Evolutionary conservation across 2,113 vertebrate species (phyloP).

Genomic region (Spea bombifrons): DNA sequence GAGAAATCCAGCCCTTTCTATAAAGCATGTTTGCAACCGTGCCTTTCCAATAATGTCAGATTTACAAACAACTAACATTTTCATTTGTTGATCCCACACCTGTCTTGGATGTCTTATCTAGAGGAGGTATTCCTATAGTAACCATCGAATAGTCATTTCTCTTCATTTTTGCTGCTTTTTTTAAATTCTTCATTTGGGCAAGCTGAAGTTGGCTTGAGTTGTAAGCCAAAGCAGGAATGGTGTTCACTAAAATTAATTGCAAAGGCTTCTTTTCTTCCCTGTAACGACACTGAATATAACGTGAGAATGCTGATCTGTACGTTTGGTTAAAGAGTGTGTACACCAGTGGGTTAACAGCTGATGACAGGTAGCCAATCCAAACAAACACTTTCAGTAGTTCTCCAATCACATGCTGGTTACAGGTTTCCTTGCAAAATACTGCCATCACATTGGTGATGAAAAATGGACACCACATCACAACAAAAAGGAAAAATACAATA

Average conservation of each 20-base stretch:
- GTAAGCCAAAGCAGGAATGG: constrained; percentile 84
- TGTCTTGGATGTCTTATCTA: constrained; percentile 58
- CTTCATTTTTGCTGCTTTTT: constrained; percentile 61
- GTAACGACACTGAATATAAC: constrained; percentile 88
- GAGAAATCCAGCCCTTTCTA: not conserved
- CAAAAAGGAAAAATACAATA: constrained; percentile 94
- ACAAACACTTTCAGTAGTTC: constrained; percentile 89
- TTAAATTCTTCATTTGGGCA: constrained; percentile 64
- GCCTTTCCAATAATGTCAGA: constrained; percentile 30
- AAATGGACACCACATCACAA: constrained; percentile 97
- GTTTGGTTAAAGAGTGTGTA: constrained; percentile 95
- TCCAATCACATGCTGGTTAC: constrained; percentile 71
- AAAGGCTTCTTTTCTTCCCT: constrained; percentile 83
- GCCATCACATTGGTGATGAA: constrained; percentile 95
- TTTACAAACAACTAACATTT: constrained; percentile 77
- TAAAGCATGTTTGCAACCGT: constrained; percentile 48
- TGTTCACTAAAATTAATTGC: constrained; percentile 90
- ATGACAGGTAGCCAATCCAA: constrained; percentile 95
- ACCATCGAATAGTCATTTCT: constrained; percentile 62
- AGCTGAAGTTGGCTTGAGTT: constrained; percentile 77
- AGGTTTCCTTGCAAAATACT: constrained; percentile 78
- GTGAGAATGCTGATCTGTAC: constrained; percentile 84
- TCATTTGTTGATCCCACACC: constrained; percentile 55
- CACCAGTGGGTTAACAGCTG: constrained; percentile 89
- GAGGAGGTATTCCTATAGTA: constrained; percentile 56